Evolutionary conservation across 2,888 invertebrate species (phyloP), one percentile per base, ranked within the genome.

Genomic region (Lithosia quadra): DNA sequence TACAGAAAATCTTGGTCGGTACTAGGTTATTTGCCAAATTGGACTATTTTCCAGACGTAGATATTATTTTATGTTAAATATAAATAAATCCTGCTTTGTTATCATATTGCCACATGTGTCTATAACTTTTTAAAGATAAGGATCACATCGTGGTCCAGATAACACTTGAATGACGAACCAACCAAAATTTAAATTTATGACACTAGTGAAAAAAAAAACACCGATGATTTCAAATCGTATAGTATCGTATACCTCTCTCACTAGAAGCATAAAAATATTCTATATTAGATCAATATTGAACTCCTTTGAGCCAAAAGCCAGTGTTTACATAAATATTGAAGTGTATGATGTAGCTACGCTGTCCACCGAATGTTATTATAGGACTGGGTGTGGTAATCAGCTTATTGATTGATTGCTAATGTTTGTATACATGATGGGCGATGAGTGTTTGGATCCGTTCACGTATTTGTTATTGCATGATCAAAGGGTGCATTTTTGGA

Each of bases 381-480:
- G 62, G 65, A 58, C 65, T 55, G 66, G 58, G 58, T 58, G 61
- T 69, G 59, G 66, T 70, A 43, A 70, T 56, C 69, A 66, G 63
- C 55, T 67, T 43, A 55, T 56, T 70, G 70, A 70, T 70, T 67
- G 67, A 71, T 71, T 24, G 36, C 49, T 10, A 71, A 18, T 24
- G 56, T 67, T 64, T 71, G 70, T 71, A 67, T 67, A 71, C 43
- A 63, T 49, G 28, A 33, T 57, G 13, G 49, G 33, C 22, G 70
- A 56, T 43, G 64, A 71, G 67, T 64, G 70, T 60, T 64, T 64
- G 22, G 59, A 70, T 61, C 56, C 67, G 64, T 71, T n/a, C 63
- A 34, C 56, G 49, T 67, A 63, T 63, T 60, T 66, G 18, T 58
- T 63, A 33, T 63, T 34, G 18, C 24, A 18, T 55, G 57, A 49